A percentile compares a stretch with the other conserved stretches of the same genome.
phyloP scores from a whole-genome alignment of 64 coral and sea anemone species.

The Anthopleura sola region DNA sequence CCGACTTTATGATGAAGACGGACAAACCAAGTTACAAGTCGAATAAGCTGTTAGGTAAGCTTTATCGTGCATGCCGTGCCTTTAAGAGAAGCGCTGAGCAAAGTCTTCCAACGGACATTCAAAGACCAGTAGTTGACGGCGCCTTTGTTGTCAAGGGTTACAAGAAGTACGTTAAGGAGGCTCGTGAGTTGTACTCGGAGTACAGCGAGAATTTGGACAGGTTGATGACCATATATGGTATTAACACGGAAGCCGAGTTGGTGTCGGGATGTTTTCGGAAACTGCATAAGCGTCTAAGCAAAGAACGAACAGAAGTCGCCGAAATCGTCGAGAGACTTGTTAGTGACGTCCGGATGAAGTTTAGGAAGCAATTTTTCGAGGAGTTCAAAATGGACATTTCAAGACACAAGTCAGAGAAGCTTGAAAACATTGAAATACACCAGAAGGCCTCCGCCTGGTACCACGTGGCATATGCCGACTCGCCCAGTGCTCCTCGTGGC shows the following conservation, averaged over 20 bases:
- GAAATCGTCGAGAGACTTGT: conserved; percentile 65
- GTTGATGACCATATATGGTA: conserved; percentile 88
- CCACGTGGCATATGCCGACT: conserved; percentile 69
- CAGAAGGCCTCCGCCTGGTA: conserved; percentile 94
- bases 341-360: conserved; percentile 40
- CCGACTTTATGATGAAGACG: conserved; percentile 99
- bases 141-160: conserved; percentile 66
- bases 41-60: conserved; percentile 79
- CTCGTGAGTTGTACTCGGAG: conserved; percentile 38
- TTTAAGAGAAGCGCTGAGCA: conserved; percentile 75
- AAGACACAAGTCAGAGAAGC: conserved; percentile 5
- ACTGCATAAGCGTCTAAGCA: conserved; percentile 74
- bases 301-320: conserved; percentile 81
- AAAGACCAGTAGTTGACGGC: conserved; percentile 49
- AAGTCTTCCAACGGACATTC: conserved; percentile 10
- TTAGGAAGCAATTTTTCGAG: conserved; percentile 73
- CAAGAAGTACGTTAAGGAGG: conserved; percentile 42
- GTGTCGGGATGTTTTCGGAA: conserved; percentile 82
- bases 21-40: conserved; percentile 93
- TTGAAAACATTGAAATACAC: conserved; percentile 49
- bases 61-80: conserved; percentile 81
- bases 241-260: conserved; percentile 80
- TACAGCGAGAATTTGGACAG: conserved; percentile 49
- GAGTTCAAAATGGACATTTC: conserved; percentile 73
- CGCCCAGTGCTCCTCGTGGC: neutral